Evolutionary conservation across 2,113 vertebrate species (phyloP).

Genomic region (Sphaerodactylus townsendi): DNA sequence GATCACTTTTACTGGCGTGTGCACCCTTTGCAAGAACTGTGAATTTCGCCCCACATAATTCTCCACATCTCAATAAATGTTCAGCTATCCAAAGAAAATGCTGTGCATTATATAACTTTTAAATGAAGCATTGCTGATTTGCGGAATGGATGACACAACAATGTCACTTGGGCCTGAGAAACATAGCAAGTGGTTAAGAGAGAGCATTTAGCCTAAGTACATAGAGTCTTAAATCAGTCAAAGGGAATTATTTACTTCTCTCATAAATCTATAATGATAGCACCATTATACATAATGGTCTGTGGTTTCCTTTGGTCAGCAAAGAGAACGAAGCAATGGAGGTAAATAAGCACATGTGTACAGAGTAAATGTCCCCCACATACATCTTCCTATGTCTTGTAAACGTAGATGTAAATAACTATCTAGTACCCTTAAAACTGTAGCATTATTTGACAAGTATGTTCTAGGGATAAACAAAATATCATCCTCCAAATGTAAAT

Average conservation of each 20-base stretch:
- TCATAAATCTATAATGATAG: constrained; percentile 60
- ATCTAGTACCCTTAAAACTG: constrained; percentile 34
- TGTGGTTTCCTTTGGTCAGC: constrained; percentile 61
- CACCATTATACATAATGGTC: constrained; percentile 34
- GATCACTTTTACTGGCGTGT: too few species aligned
- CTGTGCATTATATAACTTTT: background rate
- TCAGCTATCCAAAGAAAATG: background rate
- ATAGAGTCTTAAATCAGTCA: constrained; percentile 49
- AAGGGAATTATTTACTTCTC: constrained; percentile 49
- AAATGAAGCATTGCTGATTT: background rate
- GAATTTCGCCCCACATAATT: too few species aligned
- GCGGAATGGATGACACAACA: background rate
- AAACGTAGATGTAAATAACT: constrained; percentile 43
- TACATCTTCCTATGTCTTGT: constrained; percentile 49
- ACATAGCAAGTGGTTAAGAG: constrained; percentile 43
- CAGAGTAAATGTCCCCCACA: constrained; percentile 33
- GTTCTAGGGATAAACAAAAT: constrained; percentile 43
- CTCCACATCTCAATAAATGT: background rate
- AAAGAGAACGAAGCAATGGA: constrained; percentile 59
- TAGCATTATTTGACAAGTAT: constrained; percentile 31
- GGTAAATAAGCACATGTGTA: constrained; percentile 34
- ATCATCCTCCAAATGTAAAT: constrained; percentile 17
- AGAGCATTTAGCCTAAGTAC: constrained; percentile 38
- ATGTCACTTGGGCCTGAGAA: constrained; percentile 26
- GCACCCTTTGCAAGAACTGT: background rate